Percentiles rank a stretch among this genome's conserved stretches.
phyloP scores from a whole-genome alignment of 2,797 vertebrate genomes.

The Brachymystax lenok region DNA sequence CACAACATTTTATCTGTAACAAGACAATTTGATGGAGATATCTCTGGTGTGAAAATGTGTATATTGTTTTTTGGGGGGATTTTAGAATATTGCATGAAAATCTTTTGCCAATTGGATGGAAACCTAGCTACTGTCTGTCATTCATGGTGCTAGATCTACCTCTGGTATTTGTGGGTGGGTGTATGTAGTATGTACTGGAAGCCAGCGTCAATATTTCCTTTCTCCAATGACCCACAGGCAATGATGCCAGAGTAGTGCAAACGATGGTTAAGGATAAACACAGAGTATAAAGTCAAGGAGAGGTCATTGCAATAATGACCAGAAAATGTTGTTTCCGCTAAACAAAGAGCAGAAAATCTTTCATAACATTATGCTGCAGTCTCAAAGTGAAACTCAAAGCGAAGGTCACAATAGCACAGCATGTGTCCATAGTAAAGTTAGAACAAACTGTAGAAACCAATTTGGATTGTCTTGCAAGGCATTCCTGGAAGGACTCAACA shows the following conservation, averaged over 20 bases:
- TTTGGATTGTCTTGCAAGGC: neutral
- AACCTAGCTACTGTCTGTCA: neutral
- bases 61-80: too few relatives aligned
- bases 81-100: too few relatives aligned
- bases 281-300: neutral
- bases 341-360: neutral
- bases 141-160: neutral
- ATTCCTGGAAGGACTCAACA: neutral
- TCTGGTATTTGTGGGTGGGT: neutral
- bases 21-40: too few relatives aligned
- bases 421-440: slow-evolving; percentile 31
- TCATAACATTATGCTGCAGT: slow-evolving; percentile 23
- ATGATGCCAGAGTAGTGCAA: neutral
- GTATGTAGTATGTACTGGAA: neutral
- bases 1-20: too few relatives aligned
- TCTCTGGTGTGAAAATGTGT: too few relatives aligned
- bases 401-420: slow-evolving; percentile 23
- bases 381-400: slow-evolving; percentile 15
- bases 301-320: slow-evolving; percentile 22
- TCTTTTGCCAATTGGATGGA: too few relatives aligned
- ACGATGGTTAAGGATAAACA: neutral
- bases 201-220: neutral
- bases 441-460: neutral
- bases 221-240: neutral
- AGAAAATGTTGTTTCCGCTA: slow-evolving; percentile 28